Evolutionary conservation across 2,888 invertebrate genomes (phyloP), one percentile per base, ranked within the genome.

Genomic region (Himalopsyche kuldschensis): DNA sequence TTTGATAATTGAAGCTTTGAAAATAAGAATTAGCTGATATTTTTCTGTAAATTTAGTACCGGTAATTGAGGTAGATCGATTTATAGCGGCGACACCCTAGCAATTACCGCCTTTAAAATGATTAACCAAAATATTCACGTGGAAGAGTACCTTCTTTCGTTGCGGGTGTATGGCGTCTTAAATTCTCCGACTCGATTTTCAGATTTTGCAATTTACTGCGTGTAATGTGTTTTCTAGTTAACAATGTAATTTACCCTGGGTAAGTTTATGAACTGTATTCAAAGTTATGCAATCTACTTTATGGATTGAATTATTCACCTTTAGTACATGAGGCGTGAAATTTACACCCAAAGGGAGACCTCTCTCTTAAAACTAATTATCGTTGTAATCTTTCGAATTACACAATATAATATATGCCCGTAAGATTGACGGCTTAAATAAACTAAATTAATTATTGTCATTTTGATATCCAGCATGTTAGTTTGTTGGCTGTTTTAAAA

Each of bases 161-260:
- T 24, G 8, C 30, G 63, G 63, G 80, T 41, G 77, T 63, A 55
- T 48, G 78, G 41, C 55, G 41, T 41, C 41, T 41, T 15, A 41
- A 41, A 41, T 41, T 41, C 15, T 48, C 41, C 55, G 78, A 82
- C 82, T 82, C 82, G 69, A 82, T 82, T 78, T 82, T 82, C 82
- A 76, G 35, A 31, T 55, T 63, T 77, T 48, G 47, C 47, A 55
- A 46, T 55, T 82, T 82, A 78, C 78, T 69, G 63, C 55, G 76
- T 20, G 80, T 20, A 30, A 63, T 55, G 55, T 55, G 55, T 55
- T 55, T 55, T 55, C 55, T 55, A 55, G 55, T 55, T 55, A 55
- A 55, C 55, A 55, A 55, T 55, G 55, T 55, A 55, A 55, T 55
- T 55, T 55, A 55, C 55, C 24, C 55, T 3, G 55, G 55, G n/a